Evolutionary conservation across 2,888 invertebrate genomes (phyloP).

Genomic region (Temnothorax unifasciatus): DNA sequence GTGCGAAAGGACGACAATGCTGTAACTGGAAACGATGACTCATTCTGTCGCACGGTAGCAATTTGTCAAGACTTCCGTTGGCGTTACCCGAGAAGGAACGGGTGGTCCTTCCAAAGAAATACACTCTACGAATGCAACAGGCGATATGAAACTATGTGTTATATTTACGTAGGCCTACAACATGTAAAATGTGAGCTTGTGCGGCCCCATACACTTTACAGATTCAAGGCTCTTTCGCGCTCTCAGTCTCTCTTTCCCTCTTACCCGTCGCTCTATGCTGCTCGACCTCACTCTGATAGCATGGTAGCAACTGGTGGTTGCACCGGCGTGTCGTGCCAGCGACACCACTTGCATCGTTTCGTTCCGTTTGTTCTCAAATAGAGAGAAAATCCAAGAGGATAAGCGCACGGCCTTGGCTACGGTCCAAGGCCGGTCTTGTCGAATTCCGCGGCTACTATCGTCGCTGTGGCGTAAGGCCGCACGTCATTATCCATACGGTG

Average conservation of each 20-base stretch:
- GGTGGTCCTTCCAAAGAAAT: constrained; percentile 77
- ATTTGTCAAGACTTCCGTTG: constrained; percentile 77
- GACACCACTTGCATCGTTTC: constrained; percentile 83
- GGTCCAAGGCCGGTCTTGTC: constrained; percentile 78
- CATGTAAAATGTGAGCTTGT: constrained; percentile 31
- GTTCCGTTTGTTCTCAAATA: constrained; percentile 85
- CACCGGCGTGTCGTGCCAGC: constrained; percentile 81
- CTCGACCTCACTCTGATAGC: constrained; percentile 67
- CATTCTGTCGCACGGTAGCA: constrained; percentile 77
- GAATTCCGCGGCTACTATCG: constrained; percentile 63
- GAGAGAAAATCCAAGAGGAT: constrained; percentile 84
- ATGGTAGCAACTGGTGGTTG: constrained; percentile 87
- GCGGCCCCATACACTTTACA: constrained; percentile 28
- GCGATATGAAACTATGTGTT: constrained; percentile 83
- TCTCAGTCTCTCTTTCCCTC: constrained; percentile 61
- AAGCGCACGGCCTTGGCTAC: constrained; percentile 82
- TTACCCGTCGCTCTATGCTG: constrained; percentile 54
- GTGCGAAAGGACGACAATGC: constrained; percentile 63
- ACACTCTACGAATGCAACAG: constrained; percentile 84
- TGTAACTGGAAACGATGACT: constrained; percentile 74
- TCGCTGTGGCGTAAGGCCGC: constrained; percentile 18
- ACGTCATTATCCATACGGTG: constrained; percentile 32
- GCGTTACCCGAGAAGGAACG: constrained; percentile 68
- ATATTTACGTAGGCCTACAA: constrained; percentile 84
- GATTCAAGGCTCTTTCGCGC: constrained; percentile 49